Evolutionary conservation across 2,888 invertebrate species (phyloP), one percentile per base, ranked within the genome.

Genomic region (Hirtodrosophila alboralis): DNA sequence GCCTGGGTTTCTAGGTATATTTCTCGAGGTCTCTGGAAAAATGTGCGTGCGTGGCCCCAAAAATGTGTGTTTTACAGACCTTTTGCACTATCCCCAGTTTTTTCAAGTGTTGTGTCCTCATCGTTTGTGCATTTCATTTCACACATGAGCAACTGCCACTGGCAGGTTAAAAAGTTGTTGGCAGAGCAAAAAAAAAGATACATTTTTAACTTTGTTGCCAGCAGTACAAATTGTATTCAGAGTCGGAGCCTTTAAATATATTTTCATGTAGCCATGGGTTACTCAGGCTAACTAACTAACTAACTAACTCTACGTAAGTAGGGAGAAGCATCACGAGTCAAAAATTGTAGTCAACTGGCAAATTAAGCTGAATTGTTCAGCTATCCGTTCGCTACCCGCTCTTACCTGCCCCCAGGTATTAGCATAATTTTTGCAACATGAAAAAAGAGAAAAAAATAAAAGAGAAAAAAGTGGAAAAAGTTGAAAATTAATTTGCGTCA

Each of bases 401-500:
- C 21, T 1, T 18, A 8, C 18, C 33, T 40, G 18, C 37, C 41
- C 26, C 18, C 52, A 30, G 52, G 62, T 56, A 68, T 77, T 62
- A 72, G 58, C 78, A 81, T 77, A 81, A 68, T 67, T 64, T 70
- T 65, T 45, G 54, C 75, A 44, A 58, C 65, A 75, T 64, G 68
- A 51, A 52, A 28, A 31, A 3, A 16, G 34, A 57, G 27, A 5
- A 14, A 38, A 57, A 33, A 41, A 43, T 26, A 33, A 34, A 28
- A 28, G 2, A 34, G 40, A 48, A 16, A 31, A 48, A 61, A 60
- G 57, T 18, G 18, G 40, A 52, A 71, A 66, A 58, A 56, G 63
- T 57, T 48, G 69, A 56, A 80, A 85, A 78, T 83, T 75, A 80
- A 85, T 80, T 80, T 78, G 62, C 75, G 75, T 72, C 60, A 53